These are phyloP conservation scores for Eretmocerus hayati DNA, from an alignment of 2,888 invertebrate genomes.

Conservation along the genomic window DNA sequence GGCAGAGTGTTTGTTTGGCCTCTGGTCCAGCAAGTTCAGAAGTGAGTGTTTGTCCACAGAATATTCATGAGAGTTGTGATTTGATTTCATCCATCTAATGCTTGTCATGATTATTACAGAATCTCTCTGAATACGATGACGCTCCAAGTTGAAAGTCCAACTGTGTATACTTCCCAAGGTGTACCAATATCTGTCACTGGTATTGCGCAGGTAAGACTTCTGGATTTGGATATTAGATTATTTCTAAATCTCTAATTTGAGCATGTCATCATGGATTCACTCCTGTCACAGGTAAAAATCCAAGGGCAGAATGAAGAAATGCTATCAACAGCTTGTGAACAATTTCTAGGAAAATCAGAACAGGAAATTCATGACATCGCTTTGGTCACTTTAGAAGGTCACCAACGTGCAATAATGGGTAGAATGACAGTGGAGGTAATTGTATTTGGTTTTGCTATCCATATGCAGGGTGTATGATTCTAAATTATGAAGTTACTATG, in stretches of 20 bases:
- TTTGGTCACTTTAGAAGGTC: conserved; percentile 85
- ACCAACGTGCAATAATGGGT: conserved; percentile 93
- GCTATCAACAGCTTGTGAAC: conserved; percentile 86
- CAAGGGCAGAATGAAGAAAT: conserved; percentile 86
- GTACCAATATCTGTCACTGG: conserved; percentile 96
- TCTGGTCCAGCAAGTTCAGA: conserved; percentile 75
- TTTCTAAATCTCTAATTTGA: background rate
- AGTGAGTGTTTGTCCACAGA: conserved; percentile 46
- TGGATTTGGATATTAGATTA: background rate
- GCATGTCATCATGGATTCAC: too few species aligned
- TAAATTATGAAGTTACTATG: background rate
- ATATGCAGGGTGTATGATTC: background rate
- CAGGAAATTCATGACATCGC: conserved; percentile 86
- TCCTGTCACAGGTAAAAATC: conserved; percentile 62
- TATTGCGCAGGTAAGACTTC: conserved; percentile 78
- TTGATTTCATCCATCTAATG: too few species aligned
- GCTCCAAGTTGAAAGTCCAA: conserved; percentile 88
- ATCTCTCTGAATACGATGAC: conserved; percentile 97
- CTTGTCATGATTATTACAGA: conserved; percentile 48
- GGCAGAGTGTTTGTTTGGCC: conserved; percentile 98
- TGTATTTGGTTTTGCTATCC: background rate
- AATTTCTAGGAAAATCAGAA: conserved; percentile 84
- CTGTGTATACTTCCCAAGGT: conserved; percentile 93
- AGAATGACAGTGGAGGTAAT: conserved; percentile 85
- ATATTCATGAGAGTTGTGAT: too few species aligned